A percentile compares a stretch with the other conserved stretches of the same genome.
phyloP scores from a whole-genome alignment of 1,140 invertebrate species.

The Zaprionus capensis region DNA sequence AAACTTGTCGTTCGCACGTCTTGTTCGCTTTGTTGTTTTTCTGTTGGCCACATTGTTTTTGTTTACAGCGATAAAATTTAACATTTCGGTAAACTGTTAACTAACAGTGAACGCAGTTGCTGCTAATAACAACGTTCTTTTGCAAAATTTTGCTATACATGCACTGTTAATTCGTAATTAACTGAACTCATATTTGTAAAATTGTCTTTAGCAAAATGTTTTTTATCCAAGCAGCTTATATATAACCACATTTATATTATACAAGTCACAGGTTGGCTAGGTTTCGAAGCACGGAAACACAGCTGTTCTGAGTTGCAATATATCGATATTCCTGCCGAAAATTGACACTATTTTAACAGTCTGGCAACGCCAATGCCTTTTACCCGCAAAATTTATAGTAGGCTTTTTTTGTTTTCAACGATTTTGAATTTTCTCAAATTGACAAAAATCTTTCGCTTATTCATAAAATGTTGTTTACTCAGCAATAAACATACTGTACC shows the following conservation, averaged over 20 bases:
- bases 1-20: slow-evolving; percentile 18
- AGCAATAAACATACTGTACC: slow-evolving; percentile 24
- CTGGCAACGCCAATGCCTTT: slow-evolving; percentile 10
- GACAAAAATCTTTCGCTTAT: background rate
- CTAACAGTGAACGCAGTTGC: slow-evolving; percentile 5
- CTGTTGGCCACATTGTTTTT: slow-evolving; percentile 32
- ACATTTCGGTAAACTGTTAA: slow-evolving; percentile 29
- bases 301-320: background rate
- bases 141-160: background rate
- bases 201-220: background rate
- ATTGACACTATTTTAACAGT: background rate
- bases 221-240: background rate
- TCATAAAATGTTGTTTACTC: slow-evolving; percentile 22
- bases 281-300: background rate
- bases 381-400: slow-evolving; percentile 37
- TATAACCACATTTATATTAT: background rate
- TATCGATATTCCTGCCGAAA: background rate
- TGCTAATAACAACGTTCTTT: background rate
- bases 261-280: background rate
- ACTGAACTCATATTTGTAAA: background rate
- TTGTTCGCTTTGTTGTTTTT: slow-evolving; percentile 35
- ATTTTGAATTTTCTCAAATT: background rate
- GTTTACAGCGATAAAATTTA: slow-evolving; percentile 25
- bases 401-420: slow-evolving; percentile 19
- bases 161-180: too few relatives aligned